Percentiles rank a stretch among this genome's conserved stretches.
Conservation (phyloP, 2,113 vertebrate species). For the Orthonyx spaldingii region DNA sequence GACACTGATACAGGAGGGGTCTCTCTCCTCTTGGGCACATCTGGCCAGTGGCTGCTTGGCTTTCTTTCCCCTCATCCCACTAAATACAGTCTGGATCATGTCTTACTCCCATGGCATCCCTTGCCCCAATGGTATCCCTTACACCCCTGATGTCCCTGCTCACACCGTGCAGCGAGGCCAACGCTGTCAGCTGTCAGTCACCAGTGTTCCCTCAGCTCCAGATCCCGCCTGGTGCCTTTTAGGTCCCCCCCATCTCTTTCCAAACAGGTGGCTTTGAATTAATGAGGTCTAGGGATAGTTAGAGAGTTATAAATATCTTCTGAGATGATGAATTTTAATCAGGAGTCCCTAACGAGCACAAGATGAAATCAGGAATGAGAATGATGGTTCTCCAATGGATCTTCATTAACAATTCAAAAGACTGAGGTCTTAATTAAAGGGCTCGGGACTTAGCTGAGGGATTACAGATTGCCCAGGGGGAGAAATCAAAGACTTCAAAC, state of each 20-base stretch:
- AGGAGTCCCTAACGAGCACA: constrained; percentile 11
- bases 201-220: neutral
- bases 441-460: constrained; percentile 12
- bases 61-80: neutral
- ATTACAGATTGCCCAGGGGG: constrained; percentile 37
- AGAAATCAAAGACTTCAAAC: constrained; percentile 32
- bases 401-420: constrained; percentile 60
- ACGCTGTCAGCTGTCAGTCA: neutral
- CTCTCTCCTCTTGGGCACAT: neutral
- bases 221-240: neutral
- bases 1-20: neutral
- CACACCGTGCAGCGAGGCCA: fast-evolving
- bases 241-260: neutral
- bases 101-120: too few relatives aligned
- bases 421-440: constrained; percentile 57
- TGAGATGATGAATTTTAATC: constrained; percentile 56
- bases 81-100: neutral
- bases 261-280: constrained; percentile 21
- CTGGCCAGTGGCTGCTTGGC: neutral
- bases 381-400: constrained; percentile 21
- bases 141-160: neutral
- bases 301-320: constrained; percentile 50
- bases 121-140: neutral
- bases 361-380: constrained; percentile 48
- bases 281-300: constrained; percentile 3